Evolutionary conservation across 2,113 vertebrate species (phyloP), one percentile per base, ranked within the genome.

Genomic region (Tachysurus vachellii): DNA sequence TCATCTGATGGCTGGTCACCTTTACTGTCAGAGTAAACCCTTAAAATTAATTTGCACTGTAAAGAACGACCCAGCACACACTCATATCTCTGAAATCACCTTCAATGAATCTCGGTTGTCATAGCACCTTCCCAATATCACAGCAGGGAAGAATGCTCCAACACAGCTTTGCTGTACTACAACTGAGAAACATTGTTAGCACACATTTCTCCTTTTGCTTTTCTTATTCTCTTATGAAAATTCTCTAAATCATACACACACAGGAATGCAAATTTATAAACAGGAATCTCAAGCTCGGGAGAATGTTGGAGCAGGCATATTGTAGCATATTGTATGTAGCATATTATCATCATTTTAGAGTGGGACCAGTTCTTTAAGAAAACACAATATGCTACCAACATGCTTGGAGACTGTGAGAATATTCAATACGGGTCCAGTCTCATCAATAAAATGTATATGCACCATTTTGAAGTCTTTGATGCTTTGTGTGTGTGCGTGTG

Each of bases 101-200:
- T 89, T 81, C 87, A 90, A 88, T 91, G 83, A 88, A 91, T 92
- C 90, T 88, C 75, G 54, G 90, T 89, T 92, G 88, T 92, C 90
- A 89, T 88, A 90, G 89, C 89, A 90, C 89, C 90, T 89, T 88
- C 88, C 86, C 87, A 89, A 85, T 83, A 88, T 86, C 87, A 82
- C 89, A 82, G 81, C 87, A 64, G 89, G 75, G 88, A 86, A 80
- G 59, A 81, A 90, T 76, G 56, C 59, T 87, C 42, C 36, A 81
- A 70, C 88, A 83, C 86, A 89, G 83, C 76, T 83, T 84, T 68
- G 64, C 84, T 87, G 50, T 82, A 86, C 83, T 82, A 88, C 84
- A 80, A 71, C 83, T 86, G 85, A 79, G 89, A 89, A 90, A 88
- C 86, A 88, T 68, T 89, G 89, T 87, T 90, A 88, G 53, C 87